phyloP scores from a whole-genome alignment of 2,113 vertebrate species.

The Symphodus melops region DNA sequence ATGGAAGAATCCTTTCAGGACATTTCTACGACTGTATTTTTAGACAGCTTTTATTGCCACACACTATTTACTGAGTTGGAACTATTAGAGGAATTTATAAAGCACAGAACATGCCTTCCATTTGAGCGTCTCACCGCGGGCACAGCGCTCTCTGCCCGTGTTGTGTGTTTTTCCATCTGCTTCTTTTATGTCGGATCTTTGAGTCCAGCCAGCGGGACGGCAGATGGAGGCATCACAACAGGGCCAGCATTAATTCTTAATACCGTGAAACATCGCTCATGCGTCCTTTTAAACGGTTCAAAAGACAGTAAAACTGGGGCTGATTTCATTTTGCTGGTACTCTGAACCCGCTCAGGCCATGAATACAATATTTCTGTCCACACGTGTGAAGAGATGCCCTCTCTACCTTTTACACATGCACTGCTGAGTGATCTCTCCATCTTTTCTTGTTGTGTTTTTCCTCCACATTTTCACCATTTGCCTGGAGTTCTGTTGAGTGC shows the following conservation, averaged over 20 bases:
- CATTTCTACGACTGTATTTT: slow-evolving; percentile 76
- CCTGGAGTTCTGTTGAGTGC: neutral
- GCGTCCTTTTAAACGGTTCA: slow-evolving; percentile 70
- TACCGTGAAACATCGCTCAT: slow-evolving; percentile 45
- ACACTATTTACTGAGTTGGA: slow-evolving; percentile 46
- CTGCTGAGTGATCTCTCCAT: neutral
- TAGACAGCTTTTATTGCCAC: slow-evolving; percentile 64
- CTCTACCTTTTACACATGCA: slow-evolving; percentile 17
- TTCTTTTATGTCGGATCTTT: slow-evolving; percentile 63
- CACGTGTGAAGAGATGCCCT: slow-evolving; percentile 26
- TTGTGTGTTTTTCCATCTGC: slow-evolving; percentile 60
- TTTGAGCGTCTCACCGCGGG: slow-evolving; percentile 30
- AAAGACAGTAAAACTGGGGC: slow-evolving; percentile 63
- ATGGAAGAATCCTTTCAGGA: slow-evolving; percentile 65
- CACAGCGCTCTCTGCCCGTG: slow-evolving; percentile 19
- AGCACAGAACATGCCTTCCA: slow-evolving; percentile 41
- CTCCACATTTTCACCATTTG: neutral
- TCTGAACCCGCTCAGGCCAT: slow-evolving; percentile 38
- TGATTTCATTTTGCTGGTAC: slow-evolving; percentile 55
- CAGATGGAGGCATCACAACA: slow-evolving; percentile 70
- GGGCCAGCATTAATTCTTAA: slow-evolving; percentile 68
- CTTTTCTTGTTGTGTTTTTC: neutral
- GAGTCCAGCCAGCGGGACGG: slow-evolving; percentile 25
- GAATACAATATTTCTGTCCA: slow-evolving; percentile 35
- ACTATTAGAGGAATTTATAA: slow-evolving; percentile 39